These are phyloP conservation scores for Siphlonurus alternatus DNA, from an alignment of 2,888 invertebrate species.

Conservation along the genomic window DNA sequence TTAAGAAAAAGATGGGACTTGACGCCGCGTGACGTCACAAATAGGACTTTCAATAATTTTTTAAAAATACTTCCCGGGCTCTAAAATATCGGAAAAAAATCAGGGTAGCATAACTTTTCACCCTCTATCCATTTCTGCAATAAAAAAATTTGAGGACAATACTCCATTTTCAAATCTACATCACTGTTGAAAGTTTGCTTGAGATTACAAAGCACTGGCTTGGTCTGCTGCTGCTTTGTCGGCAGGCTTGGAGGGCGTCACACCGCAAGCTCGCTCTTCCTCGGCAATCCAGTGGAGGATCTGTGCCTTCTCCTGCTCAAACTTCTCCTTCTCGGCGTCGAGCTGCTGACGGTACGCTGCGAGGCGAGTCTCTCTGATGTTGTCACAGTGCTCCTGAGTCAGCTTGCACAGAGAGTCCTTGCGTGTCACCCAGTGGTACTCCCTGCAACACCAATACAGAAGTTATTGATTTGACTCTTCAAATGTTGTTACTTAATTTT, in stretches of 20 bases:
- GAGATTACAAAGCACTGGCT: too few relatives aligned
- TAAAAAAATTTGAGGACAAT: too few relatives aligned
- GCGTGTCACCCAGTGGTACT: constrained; percentile 42
- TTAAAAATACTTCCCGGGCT: too few relatives aligned
- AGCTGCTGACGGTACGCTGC: constrained; percentile 44
- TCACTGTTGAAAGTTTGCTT: too few relatives aligned
- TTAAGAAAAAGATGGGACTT: too few relatives aligned
- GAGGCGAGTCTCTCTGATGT: constrained; percentile 44
- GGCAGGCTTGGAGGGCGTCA: constrained; percentile 19
- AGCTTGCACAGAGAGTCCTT: constrained; percentile 55
- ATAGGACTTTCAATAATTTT: too few relatives aligned
- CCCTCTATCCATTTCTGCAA: too few relatives aligned
- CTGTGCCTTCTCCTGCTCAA: constrained; percentile 52
- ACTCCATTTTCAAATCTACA: too few relatives aligned
- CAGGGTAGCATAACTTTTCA: too few relatives aligned
- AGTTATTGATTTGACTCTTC: neutral
- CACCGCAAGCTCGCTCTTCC: constrained; percentile 50
- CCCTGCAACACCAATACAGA: constrained; percentile 23
- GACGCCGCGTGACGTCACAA: too few relatives aligned
- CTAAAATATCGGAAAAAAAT: too few relatives aligned
- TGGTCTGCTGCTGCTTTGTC: too few relatives aligned
- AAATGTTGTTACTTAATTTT: neutral
- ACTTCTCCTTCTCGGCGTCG: constrained; percentile 52
- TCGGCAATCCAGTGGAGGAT: constrained; percentile 53
- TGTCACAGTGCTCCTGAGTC: constrained; percentile 52